phyloP scores from a whole-genome alignment of 1,140 invertebrate species.

The Nasonia longicornis region DNA sequence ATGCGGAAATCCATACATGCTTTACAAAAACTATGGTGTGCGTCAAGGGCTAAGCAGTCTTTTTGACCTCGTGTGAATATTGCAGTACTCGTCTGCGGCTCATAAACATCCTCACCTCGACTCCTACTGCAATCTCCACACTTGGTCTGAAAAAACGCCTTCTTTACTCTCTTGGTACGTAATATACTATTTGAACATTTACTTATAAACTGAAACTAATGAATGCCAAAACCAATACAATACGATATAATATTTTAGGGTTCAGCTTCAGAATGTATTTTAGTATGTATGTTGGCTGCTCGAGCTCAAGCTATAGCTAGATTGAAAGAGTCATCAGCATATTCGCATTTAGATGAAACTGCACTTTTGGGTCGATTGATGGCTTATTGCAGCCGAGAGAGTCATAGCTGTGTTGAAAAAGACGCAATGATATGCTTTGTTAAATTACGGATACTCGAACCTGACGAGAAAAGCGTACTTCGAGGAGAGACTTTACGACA shows the following conservation, averaged over 20 bases:
- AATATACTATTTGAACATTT: no score
- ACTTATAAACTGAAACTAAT: no score
- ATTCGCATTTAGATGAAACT: constrained; percentile 94
- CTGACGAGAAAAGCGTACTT: constrained; percentile 92
- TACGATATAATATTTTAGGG: constrained; percentile 73
- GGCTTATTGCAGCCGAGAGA: constrained; percentile 92
- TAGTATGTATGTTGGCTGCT: constrained; percentile 95
- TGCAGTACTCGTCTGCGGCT: no score
- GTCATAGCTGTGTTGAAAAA: constrained; percentile 99
- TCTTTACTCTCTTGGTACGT: no score
- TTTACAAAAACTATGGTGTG: no score
- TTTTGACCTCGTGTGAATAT: no score
- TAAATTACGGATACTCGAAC: constrained; percentile 95
- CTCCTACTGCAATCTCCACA: no score
- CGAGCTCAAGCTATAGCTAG: constrained; percentile 92
- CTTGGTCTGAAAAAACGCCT: no score
- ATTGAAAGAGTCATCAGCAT: constrained; percentile 82
- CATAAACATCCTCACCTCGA: no score
- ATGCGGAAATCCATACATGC: no score
- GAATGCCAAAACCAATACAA: no score
- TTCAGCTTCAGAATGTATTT: constrained; percentile 96
- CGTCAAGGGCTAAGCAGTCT: no score
- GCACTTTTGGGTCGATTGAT: constrained; percentile 95
- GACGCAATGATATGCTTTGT: constrained; percentile 99
- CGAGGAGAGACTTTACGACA: constrained; percentile 87